Percentiles rank a stretch among this genome's conserved stretches.
These are phyloP conservation scores for Cavia aperea DNA, from an alignment of 2,113 vertebrate species.

Conservation along the genomic window DNA sequence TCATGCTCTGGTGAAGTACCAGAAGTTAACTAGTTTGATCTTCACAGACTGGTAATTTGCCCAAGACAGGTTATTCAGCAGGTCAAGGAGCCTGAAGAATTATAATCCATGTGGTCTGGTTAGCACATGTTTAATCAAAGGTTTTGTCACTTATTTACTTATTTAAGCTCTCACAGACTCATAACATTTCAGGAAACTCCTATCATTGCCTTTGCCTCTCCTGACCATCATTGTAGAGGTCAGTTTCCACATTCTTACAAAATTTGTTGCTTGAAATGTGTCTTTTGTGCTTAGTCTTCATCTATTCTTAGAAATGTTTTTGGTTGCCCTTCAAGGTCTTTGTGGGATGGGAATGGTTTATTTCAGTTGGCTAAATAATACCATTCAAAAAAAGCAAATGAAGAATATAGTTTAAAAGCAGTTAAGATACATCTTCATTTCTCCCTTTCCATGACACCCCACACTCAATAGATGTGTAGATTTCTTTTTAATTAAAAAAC, in stretches of 20 bases:
- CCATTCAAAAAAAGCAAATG: conserved; percentile 16
- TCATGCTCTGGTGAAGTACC: not conserved
- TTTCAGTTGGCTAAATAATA: conserved; percentile 39
- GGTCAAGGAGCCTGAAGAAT: not conserved
- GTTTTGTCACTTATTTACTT: not conserved
- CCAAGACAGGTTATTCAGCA: not conserved
- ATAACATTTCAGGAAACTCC: not conserved
- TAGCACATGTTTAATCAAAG: conserved; percentile 34
- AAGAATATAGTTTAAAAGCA: not conserved
- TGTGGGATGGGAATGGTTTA: conserved; percentile 7
- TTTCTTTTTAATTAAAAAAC: not conserved
- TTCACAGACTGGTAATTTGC: not conserved
- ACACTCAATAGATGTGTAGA: not conserved
- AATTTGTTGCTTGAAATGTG: conserved; percentile 23
- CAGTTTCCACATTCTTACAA: not conserved
- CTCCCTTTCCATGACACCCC: not conserved
- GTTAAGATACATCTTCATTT: not conserved
- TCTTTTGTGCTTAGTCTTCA: not conserved
- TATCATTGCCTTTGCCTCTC: not conserved
- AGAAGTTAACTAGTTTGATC: not conserved
- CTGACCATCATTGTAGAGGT: not conserved
- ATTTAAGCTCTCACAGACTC: not conserved
- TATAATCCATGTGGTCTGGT: not conserved
- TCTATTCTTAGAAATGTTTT: conserved; percentile 48
- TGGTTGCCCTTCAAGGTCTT: conserved; percentile 12